Conservation (phyloP, 2,888 invertebrate species). For the Clepsis dumicolana region DNA sequence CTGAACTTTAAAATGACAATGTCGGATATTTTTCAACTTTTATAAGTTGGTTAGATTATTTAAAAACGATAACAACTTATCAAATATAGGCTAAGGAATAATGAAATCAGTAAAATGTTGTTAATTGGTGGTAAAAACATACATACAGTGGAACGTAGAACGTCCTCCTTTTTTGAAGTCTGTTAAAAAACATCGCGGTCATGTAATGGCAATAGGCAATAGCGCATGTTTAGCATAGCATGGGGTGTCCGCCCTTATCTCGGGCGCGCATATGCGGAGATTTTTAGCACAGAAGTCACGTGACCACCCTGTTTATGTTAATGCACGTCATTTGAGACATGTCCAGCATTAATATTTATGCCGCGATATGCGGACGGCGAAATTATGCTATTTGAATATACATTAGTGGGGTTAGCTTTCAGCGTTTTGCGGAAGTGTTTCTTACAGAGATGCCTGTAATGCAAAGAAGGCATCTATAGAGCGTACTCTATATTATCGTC, state of each 20-base stretch:
- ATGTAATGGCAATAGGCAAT: no score
- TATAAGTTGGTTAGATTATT: no score
- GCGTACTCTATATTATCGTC: not conserved
- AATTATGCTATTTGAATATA: conserved; percentile 38
- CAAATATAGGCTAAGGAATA: no score
- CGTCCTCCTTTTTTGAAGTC: no score
- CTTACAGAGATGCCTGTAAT: not conserved
- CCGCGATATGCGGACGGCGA: conserved; percentile 20
- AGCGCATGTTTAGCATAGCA: no score
- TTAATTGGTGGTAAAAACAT: no score
- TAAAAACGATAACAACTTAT: no score
- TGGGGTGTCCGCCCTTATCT: not conserved
- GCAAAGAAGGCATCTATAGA: not conserved
- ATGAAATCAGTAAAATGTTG: no score
- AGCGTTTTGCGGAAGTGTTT: not conserved
- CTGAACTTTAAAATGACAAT: no score
- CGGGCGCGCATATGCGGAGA: not conserved
- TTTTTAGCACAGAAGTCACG: conserved; percentile 19
- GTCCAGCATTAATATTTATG: conserved; percentile 36
- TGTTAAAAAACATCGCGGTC: no score
- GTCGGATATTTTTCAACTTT: no score
- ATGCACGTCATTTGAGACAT: conserved; percentile 25
- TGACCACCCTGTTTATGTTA: conserved; percentile 23
- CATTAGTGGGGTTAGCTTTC: conserved; percentile 18
- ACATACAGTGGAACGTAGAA: no score